A percentile compares a stretch with the other conserved stretches of the same genome.
These are phyloP conservation scores for Apostichopus leukothele DNA, from an alignment of 53 echinoderm and acorn worm genomes.

Conservation along the genomic window DNA sequence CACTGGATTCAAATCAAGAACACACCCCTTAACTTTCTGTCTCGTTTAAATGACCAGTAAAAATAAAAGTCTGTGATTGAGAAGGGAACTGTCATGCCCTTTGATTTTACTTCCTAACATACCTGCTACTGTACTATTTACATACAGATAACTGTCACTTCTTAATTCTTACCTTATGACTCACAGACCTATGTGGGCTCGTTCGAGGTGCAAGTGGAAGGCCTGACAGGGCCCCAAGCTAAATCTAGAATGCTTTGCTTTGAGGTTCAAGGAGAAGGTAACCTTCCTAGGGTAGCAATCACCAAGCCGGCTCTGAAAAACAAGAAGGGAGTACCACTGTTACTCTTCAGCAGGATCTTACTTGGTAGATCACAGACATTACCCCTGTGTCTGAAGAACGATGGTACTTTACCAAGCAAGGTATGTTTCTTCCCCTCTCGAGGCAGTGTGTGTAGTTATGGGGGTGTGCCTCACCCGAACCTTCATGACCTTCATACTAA, in stretches of 20 bases:
- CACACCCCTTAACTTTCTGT: too few relatives aligned
- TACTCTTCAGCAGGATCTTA: conserved; percentile 85
- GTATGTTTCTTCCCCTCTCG: conserved; percentile 9
- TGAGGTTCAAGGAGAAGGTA: conserved; percentile 99
- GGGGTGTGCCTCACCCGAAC: too few relatives aligned
- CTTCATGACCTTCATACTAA: too few relatives aligned
- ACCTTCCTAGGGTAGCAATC: conserved; percentile 82
- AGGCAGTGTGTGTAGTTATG: too few relatives aligned
- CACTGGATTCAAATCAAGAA: too few relatives aligned
- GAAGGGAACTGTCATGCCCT: too few relatives aligned
- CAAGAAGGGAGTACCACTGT: conserved; percentile 89
- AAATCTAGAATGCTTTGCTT: conserved; percentile 88
- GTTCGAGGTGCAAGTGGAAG: conserved; percentile 91
- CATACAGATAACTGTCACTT: too few relatives aligned
- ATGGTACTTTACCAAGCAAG: conserved; percentile 96
- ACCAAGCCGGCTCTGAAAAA: conserved; percentile 84
- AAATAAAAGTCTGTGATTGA: too few relatives aligned
- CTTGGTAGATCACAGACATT: conserved; percentile 75
- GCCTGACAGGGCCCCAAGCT: conserved; percentile 77
- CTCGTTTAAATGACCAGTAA: too few relatives aligned
- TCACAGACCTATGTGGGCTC: conserved; percentile 87
- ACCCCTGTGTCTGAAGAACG: conserved; percentile 86
- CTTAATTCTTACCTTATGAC: too few relatives aligned
- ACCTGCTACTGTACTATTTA: too few relatives aligned
- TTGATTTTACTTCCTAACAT: too few relatives aligned